Percentiles rank a stretch among this genome's conserved stretches.
Conservation (phyloP, 1,140 invertebrate species). For the Procambarus virginalis region DNA sequence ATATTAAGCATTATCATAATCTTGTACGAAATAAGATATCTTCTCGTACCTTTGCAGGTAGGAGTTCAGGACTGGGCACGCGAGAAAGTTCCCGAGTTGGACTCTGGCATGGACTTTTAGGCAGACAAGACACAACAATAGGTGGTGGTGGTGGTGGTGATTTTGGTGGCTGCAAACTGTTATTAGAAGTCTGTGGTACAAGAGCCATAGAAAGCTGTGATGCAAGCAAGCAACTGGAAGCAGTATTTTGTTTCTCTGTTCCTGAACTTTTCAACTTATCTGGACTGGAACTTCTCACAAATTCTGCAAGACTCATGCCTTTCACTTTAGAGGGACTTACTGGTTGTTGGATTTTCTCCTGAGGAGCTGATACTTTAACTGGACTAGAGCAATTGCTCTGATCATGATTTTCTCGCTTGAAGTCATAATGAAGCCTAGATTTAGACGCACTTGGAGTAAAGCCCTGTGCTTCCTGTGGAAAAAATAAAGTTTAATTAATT, state of each 20-base stretch:
- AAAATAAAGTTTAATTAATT: neutral
- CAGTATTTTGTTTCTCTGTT: constrained; percentile 6
- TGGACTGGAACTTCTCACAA: constrained; percentile 47
- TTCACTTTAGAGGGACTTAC: constrained; percentile 49
- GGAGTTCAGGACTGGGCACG: constrained; percentile 29
- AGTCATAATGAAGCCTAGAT: constrained; percentile 65
- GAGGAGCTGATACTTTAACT: neutral
- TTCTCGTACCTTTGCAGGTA: constrained; percentile 26
- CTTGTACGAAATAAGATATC: too few species aligned
- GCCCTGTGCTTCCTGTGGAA: constrained; percentile 66
- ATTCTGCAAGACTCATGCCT: constrained; percentile 49
- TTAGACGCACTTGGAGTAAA: constrained; percentile 67
- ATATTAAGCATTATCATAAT: too few species aligned
- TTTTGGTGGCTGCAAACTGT: neutral
- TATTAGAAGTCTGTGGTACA: neutral
- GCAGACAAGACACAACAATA: constrained; percentile 53
- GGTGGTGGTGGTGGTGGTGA: constrained; percentile 12
- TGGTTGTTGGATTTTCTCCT: neutral
- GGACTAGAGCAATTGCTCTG: neutral
- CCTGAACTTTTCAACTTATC: constrained; percentile 35
- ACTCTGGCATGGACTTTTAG: constrained; percentile 51
- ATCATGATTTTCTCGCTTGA: constrained; percentile 38
- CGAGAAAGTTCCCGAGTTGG: constrained; percentile 17
- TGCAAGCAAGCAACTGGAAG: constrained; percentile 30
- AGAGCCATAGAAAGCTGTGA: neutral